Evolutionary conservation across 1,140 invertebrate species (phyloP), one percentile per base, ranked within the genome.

Genomic region (Pachypsylla venusta): DNA sequence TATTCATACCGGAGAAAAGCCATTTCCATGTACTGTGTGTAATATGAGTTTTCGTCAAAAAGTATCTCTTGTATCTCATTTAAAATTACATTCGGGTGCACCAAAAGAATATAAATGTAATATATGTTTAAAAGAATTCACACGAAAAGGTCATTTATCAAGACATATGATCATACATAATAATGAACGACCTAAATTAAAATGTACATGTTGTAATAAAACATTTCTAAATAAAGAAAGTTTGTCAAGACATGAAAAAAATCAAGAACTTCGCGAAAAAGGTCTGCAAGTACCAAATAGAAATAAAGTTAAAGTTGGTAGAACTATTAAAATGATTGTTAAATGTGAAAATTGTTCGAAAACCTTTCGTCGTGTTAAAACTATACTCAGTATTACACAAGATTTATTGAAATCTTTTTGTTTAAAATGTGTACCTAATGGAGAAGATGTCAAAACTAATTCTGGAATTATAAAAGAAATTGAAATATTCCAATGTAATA

Each of bases 161-260:
- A 48, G 62, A 16, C 62, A 63, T 54, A 57, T 63, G 57, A 56
- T 58, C 13, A 56, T 60, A 56, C 62, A 60, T 53, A 40, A 57
- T 35, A 57, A 61, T 28, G 58, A 60, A 22, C 53, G 59, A 25
- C 57, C 59, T 16, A 56, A 35, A 60, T 35, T 56, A 10, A 16
- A 22, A 19, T 76, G 74, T 65, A 64, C 69, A 53, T 70, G 77
- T 26, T 83, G 81, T 64, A 72, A 74, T 16, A 79, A 81, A 63
- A 71, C 75, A 2, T 83, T 83, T 62, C 59, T 62, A 28, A 64
- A 70, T 26, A 63, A 64, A n/a, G 65, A 67, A 5, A 71, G 68
- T 39, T 63, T 74, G 30, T 66, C 62, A 58, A 56, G 68, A 25
- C 74, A 75, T 60, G 64, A 68, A 39, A 68, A 68, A 56, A 70